Base-by-base conservation (phyloP, 1,140 invertebrate genomes). In the Aphis craccivora region DNA sequence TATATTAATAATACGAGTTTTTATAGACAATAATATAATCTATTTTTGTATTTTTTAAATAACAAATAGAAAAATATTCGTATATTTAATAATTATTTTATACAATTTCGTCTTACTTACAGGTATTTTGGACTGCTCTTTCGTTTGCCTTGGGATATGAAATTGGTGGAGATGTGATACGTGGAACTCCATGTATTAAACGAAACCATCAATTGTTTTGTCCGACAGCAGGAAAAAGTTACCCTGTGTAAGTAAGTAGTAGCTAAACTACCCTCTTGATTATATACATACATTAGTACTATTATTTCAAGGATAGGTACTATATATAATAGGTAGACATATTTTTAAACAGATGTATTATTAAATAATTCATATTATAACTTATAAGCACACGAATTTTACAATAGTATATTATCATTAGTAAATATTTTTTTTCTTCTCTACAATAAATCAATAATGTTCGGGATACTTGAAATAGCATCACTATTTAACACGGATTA, bases 191-290 rank as follows among this genome's bases (percentile, higher is more conserved):
- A 51, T 99, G 98, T 95, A 97, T 98, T 94, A 98, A 98, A 95
- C 96, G 97, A 94, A 96, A 97, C 95, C 97, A 98, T 96, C 98
- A 98, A 95, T 96, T 98, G 45, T 98, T 98, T 95, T 99, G 98
- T 95, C 97, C 98, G 51, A 98, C 97, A 45, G 98, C 98, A 93
- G 98, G 98, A 94, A 98, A 97, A 95, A 97, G 97, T 53, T 98
- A 98, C 96, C 98, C 98, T 94, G 96, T 97, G 98, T 99, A 96
- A 97, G 97, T 97, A 95, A 92, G 67, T 93, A 93, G 76, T 93
- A 93, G 23, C 91, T 93, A 43, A 91, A 84, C 91, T 93, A 93
- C 67, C 91, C 35, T 93, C 45, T 1, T 67, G 60, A 67, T 60
- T n/a, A 18, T n/a, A 20, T n/a, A n/a, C n/a, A 40, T 40, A 45